A percentile compares a stretch with the other conserved stretches of the same genome.
These are phyloP conservation scores for Andricus grossulariae DNA, from an alignment of 1,140 invertebrate species.

Conservation along the genomic window DNA sequence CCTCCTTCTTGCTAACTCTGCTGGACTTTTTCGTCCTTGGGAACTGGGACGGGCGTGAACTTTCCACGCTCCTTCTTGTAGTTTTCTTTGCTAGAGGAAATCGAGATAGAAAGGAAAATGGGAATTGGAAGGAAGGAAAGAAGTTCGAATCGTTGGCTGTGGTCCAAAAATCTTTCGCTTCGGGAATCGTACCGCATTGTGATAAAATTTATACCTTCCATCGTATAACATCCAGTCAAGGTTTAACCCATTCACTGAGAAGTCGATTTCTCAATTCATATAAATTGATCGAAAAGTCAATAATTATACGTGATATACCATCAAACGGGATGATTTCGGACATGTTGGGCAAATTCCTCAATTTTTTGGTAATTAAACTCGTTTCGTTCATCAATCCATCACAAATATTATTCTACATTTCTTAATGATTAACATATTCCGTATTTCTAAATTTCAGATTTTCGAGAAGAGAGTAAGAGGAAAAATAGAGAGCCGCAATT, in stretches of 20 bases:
- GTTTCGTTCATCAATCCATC: too few relatives aligned
- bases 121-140: constrained; percentile 15
- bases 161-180: constrained; percentile 40
- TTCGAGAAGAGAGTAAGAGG: too few relatives aligned
- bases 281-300: too few relatives aligned
- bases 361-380: too few relatives aligned
- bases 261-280: background rate
- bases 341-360: too few relatives aligned
- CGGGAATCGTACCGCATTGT: constrained; percentile 41
- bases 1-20: constrained; percentile 37
- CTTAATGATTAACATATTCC: too few relatives aligned
- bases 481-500: too few relatives aligned
- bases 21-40: constrained; percentile 45
- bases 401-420: too few relatives aligned
- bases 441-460: too few relatives aligned
- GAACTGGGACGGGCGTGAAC: constrained; percentile 53
- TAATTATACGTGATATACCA: too few relatives aligned
- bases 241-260: background rate
- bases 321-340: too few relatives aligned
- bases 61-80: constrained; percentile 42
- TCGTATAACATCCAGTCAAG: background rate
- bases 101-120: constrained; percentile 23
- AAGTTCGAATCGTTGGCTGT: constrained; percentile 40
- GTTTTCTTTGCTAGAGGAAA: constrained; percentile 35
- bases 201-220: constrained; percentile 44